These are phyloP conservation scores for Rhamnusium bicolor DNA, from an alignment of 2,888 invertebrate genomes.

Conservation along the genomic window DNA sequence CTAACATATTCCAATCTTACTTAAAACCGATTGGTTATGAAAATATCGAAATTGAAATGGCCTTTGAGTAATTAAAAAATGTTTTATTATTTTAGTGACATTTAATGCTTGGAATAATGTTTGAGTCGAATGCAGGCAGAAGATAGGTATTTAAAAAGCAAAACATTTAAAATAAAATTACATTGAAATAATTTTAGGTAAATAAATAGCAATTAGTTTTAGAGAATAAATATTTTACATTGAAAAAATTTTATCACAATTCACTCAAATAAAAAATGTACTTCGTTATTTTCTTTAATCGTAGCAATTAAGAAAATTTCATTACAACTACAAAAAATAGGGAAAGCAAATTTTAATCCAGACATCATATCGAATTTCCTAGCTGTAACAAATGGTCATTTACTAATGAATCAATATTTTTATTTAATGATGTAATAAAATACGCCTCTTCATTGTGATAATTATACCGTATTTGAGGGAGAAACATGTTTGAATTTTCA, in stretches of 20 bases:
- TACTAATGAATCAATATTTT: slow-evolving; percentile 26
- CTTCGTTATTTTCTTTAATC: background rate
- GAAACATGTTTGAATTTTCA: background rate
- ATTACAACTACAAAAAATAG: background rate
- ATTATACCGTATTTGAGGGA: background rate
- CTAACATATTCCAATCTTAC: too few relatives aligned
- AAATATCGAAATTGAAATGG: too few relatives aligned
- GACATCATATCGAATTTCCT: background rate
- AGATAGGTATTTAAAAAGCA: too few relatives aligned
- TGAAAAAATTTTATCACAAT: background rate
- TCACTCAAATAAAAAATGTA: background rate
- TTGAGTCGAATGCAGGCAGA: too few relatives aligned
- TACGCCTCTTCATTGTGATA: slow-evolving; percentile 19
- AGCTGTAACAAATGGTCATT: slow-evolving; percentile 12
- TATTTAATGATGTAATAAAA: slow-evolving; percentile 29
- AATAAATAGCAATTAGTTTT: too few relatives aligned
- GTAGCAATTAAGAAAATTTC: background rate
- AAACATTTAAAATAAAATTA: too few relatives aligned
- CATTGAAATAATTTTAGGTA: too few relatives aligned
- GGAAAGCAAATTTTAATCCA: background rate
- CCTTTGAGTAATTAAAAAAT: too few relatives aligned
- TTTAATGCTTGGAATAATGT: too few relatives aligned
- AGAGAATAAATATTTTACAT: too few relatives aligned
- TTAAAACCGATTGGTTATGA: too few relatives aligned
- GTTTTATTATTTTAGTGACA: too few relatives aligned